A percentile compares a stretch with the other conserved stretches of the same genome.
phyloP scores from a whole-genome alignment of 2,797 vertebrate species.

The Rhadinocentrus ornatus region DNA sequence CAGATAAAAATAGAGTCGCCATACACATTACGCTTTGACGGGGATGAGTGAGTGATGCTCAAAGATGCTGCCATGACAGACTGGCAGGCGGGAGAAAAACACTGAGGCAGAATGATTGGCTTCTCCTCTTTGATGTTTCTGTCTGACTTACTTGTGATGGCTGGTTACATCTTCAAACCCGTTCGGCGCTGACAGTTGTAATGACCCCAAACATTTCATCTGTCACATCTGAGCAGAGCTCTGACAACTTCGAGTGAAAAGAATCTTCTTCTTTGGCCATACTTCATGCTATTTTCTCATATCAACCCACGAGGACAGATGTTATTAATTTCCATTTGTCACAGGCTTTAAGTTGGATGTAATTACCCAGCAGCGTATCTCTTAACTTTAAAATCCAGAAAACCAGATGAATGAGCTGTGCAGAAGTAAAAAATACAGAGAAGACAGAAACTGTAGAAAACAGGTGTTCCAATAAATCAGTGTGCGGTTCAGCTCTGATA shows the following conservation, averaged over 20 bases:
- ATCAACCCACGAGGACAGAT: conserved; percentile 30
- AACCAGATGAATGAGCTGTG: not conserved
- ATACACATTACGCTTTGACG: conserved; percentile 58
- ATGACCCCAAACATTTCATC: conserved; percentile 80
- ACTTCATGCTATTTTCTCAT: conserved; percentile 40
- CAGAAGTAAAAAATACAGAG: conserved; percentile 21
- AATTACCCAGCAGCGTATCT: conserved; percentile 37
- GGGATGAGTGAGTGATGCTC: conserved; percentile 73
- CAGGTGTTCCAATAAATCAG: conserved; percentile 5
- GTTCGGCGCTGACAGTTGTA: conserved; percentile 69
- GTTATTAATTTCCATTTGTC: conserved; percentile 55
- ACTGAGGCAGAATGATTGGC: conserved; percentile 77
- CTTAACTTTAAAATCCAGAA: conserved; percentile 23
- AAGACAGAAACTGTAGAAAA: not conserved
- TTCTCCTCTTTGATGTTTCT: conserved; percentile 76
- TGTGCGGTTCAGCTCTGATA: conserved; percentile 13
- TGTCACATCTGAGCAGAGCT: conserved; percentile 64
- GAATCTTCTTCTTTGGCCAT: conserved; percentile 55
- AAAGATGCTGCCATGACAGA: conserved; percentile 73
- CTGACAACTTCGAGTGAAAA: conserved; percentile 59
- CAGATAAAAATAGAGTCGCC: conserved; percentile 70
- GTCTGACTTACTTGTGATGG: conserved; percentile 71
- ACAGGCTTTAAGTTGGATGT: conserved; percentile 38
- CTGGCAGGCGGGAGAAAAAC: conserved; percentile 73
- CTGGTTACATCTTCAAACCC: conserved; percentile 80